These are phyloP conservation scores for Clarias macrocephalus DNA, from an alignment of 2,113 vertebrate species.

Conservation along the genomic window DNA sequence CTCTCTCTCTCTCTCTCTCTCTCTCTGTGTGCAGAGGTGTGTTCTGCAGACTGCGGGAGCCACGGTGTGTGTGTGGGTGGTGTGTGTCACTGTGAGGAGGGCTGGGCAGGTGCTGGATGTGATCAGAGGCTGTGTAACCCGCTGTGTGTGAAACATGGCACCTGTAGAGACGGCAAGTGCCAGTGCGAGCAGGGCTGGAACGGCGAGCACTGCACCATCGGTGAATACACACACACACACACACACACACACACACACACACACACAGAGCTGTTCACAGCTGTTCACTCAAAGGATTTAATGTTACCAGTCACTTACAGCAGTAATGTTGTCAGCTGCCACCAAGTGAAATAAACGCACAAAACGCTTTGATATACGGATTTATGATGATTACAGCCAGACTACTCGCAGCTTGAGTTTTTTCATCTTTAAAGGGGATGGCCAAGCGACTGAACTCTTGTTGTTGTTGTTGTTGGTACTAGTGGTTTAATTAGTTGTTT, in stretches of 20 bases:
- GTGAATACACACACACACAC: conserved; percentile 84
- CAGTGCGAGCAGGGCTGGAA: conserved; percentile 93
- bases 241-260: conserved; percentile 27
- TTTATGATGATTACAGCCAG: not conserved
- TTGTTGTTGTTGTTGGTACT: not conserved
- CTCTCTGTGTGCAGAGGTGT: conserved; percentile 79
- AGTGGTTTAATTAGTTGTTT: not conserved
- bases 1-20: not conserved
- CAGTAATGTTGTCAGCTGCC: not conserved
- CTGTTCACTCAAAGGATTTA: conserved; percentile 2
- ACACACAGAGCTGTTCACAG: not conserved
- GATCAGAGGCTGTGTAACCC: conserved; percentile 89
- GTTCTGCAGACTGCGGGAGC: conserved; percentile 87
- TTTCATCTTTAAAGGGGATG: not conserved
- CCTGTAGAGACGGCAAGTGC: conserved; percentile 92
- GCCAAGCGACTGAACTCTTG: not conserved
- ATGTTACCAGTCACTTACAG: not conserved
- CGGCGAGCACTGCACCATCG: conserved; percentile 95
- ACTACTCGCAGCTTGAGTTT: not conserved
- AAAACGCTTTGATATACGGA: not conserved
- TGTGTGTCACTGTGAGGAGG: conserved; percentile 88
- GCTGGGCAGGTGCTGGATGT: conserved; percentile 85
- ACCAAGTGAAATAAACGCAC: not conserved
- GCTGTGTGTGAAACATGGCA: conserved; percentile 86
- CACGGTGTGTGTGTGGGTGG: conserved; percentile 88